Evolutionary conservation across 1,140 invertebrate genomes (phyloP).

Genomic region (honey bee (Apis mellifera)): DNA sequence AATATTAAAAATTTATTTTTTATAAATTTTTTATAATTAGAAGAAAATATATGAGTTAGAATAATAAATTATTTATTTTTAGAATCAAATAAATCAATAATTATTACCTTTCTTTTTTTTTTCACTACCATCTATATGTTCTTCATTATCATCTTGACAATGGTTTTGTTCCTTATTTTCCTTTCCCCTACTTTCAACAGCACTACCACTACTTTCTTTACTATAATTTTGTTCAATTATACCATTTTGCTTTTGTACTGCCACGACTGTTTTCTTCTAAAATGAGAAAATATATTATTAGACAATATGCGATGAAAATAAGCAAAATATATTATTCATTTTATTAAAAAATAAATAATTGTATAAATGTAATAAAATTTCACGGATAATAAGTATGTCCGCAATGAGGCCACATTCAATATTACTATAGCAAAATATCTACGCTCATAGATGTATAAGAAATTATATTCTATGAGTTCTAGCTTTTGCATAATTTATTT

Average conservation of each 20-base stretch:
- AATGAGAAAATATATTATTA: slow-evolving; percentile 34
- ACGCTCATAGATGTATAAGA: slow-evolving; percentile 65
- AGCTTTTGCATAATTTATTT: slow-evolving; percentile 70
- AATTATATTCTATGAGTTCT: slow-evolving; percentile 64
- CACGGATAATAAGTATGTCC: background rate
- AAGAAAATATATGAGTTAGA: background rate
- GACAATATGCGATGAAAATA: background rate
- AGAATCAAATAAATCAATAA: background rate
- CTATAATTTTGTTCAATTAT: slow-evolving; percentile 69
- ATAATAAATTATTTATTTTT: background rate
- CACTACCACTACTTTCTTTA: slow-evolving; percentile 68
- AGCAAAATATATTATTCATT: background rate
- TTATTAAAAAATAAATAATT: background rate
- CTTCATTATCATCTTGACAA: slow-evolving; percentile 76
- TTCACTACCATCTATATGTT: slow-evolving; percentile 74
- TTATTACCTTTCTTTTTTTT: slow-evolving; percentile 81
- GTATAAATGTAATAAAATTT: background rate
- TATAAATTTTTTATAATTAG: background rate
- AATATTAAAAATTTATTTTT: slow-evolving; percentile 11
- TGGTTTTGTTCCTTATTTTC: slow-evolving; percentile 78
- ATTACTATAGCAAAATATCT: slow-evolving; percentile 73
- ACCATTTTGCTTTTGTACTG: slow-evolving; percentile 76
- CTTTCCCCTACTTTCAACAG: slow-evolving; percentile 73
- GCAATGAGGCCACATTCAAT: slow-evolving; percentile 11
- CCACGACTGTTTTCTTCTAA: slow-evolving; percentile 71